Conservation (phyloP, 1,140 invertebrate genomes). For the Samia ricini region DNA sequence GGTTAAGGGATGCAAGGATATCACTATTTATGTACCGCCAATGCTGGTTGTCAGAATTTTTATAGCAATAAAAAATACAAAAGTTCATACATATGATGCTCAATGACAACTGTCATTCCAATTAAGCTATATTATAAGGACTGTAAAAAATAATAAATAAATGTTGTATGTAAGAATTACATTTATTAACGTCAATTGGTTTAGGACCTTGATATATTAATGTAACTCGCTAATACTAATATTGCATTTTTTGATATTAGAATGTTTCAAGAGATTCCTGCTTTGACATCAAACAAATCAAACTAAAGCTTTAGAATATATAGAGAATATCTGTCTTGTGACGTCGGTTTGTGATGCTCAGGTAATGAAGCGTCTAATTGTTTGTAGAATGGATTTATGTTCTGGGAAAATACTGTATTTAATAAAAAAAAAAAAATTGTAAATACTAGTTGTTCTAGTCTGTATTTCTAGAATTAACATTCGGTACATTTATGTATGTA, state of each 20-base stretch:
- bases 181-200: background rate
- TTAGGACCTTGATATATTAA: background rate
- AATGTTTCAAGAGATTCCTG: conserved; percentile 74
- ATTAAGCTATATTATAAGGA: too few species aligned
- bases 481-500: too few species aligned
- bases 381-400: conserved; percentile 24
- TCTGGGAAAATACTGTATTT: background rate
- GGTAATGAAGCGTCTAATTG: conserved; percentile 45
- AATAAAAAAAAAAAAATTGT: background rate
- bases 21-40: too few species aligned
- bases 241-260: conserved; percentile 56
- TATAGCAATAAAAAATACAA: too few species aligned
- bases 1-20: too few species aligned
- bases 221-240: background rate
- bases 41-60: too few species aligned
- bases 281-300: conserved; percentile 65
- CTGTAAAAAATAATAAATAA: background rate
- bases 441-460: background rate
- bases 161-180: background rate
- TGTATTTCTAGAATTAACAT: background rate
- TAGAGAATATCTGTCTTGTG: conserved; percentile 22
- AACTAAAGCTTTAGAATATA: conserved; percentile 62
- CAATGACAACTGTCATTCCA: too few species aligned
- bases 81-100: too few species aligned
- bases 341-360: conserved; percentile 31